phyloP scores from a whole-genome alignment of 2,888 invertebrate genomes.

The Melipona beecheii region DNA sequence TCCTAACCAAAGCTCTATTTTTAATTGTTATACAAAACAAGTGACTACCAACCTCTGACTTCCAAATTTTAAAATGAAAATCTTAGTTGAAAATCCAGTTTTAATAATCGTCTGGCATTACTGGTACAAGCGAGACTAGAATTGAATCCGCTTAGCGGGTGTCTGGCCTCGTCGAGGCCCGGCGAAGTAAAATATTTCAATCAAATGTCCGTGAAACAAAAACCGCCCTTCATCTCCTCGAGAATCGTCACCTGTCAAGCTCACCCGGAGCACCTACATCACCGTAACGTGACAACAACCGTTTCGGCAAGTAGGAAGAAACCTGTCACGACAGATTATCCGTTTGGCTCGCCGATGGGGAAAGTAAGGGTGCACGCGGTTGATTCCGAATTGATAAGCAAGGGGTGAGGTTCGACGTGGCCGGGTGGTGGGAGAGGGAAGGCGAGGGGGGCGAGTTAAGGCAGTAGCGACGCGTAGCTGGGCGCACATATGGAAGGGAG shows the following conservation, averaged over 20 bases:
- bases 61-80: no score
- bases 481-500: slow-evolving; percentile 67
- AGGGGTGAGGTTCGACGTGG: slow-evolving; percentile 57
- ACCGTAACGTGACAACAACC: slow-evolving; percentile 1
- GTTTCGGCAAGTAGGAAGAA: neutral
- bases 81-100: no score
- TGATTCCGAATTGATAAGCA: slow-evolving; percentile 78
- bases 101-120: no score
- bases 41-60: no score
- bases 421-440: neutral
- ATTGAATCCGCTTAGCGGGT: neutral
- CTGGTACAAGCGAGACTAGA: no score
- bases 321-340: slow-evolving; percentile 1
- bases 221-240: neutral
- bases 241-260: neutral
- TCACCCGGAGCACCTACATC: no score
- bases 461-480: slow-evolving; percentile 33
- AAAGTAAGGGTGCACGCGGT: neutral
- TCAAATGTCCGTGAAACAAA: neutral
- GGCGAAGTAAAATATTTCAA: neutral
- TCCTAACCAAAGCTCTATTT: no score
- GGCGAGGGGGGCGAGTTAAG: slow-evolving; percentile 27
- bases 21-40: no score
- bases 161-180: neutral
- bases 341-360: neutral